Conservation (phyloP, 2,797 vertebrate genomes). For the Cyprinella venusta region DNA sequence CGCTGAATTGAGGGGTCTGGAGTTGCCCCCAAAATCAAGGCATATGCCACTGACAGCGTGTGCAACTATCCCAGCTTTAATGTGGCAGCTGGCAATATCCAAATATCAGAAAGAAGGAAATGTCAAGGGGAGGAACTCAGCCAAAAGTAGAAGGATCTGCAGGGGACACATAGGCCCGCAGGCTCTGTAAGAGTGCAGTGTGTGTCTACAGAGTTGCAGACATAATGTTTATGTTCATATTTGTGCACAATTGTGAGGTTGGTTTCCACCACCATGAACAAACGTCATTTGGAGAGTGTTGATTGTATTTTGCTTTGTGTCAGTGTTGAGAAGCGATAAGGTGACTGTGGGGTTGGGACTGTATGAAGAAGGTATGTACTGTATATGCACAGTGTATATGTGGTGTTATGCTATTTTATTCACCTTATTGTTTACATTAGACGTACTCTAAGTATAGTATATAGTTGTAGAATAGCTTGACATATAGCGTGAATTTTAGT, state of each 20-base stretch:
- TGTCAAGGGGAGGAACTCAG: conserved; percentile 79
- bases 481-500: not conserved
- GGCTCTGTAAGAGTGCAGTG: conserved; percentile 46
- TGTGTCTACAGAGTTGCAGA: conserved; percentile 25
- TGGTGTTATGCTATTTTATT: not conserved
- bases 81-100: conserved; percentile 81
- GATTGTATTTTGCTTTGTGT: conserved; percentile 31
- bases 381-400: not conserved
- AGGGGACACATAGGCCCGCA: conserved; percentile 64
- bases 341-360: conserved; percentile 4
- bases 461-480: not conserved
- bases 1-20: conserved; percentile 53
- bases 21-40: conserved; percentile 74
- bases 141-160: conserved; percentile 70
- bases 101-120: conserved; percentile 87
- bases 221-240: conserved; percentile 43
- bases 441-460: not conserved
- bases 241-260: conserved; percentile 16
- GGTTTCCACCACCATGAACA: conserved; percentile 5
- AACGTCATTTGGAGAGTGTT: conserved; percentile 24
- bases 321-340: conserved; percentile 13
- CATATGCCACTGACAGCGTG: conserved; percentile 76
- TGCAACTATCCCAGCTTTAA: conserved; percentile 73
- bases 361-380: not conserved
- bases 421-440: not conserved